Base-by-base conservation (phyloP, 1,140 invertebrate species). In the Adoxophyes honmai region DNA sequence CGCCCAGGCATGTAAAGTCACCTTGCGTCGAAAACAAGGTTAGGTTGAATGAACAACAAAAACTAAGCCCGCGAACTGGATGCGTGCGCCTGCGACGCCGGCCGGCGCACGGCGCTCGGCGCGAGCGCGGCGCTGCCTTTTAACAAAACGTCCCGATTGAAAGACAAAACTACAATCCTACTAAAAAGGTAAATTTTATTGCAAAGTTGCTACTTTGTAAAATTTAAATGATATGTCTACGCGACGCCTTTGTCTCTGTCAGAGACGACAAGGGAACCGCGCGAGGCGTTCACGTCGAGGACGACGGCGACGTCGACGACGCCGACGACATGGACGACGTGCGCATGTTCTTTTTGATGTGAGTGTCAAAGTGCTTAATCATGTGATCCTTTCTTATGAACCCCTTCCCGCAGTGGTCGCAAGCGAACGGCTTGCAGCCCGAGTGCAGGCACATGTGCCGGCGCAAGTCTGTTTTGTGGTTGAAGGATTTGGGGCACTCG, bases 311-410 rank as follows among this genome's bases (percentile, higher is more conserved):
- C 55, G 75, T 72, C n/a, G 73, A 70, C 28, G 73, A 60, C 15
- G 73, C 67, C 7, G 68, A 62, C 14, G 68, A 68, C 34, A 66
- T 61, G 35, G 64, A 56, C 28, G 64, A 61, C 28, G 84, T 73
- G 11, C 81, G 78, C 54, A 79, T 64, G 57, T 77, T 86, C 62
- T 88, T 89, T 71, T 86, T 90, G 62, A 80, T 79, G 84, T 98
- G 97, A 15, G 96, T 98, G 55, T 96, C 94, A 54, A 92, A 90
- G 86, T 98, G 97, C 85, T 98, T 98, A 57, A 96, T 92, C 95
- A 98, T 96, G 83, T 98, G 97, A 83, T 98, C 97, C 81, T 97
- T 97, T 52, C 97, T 92, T 64, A 96, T 97, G 85, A 98, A 98
- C 15, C 96, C 95, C 86, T 98, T 98, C 39, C 92, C 92, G 78